phyloP scores from a whole-genome alignment of 92 coral and sea anemone species.

The Umimayanthus kanabou region DNA sequence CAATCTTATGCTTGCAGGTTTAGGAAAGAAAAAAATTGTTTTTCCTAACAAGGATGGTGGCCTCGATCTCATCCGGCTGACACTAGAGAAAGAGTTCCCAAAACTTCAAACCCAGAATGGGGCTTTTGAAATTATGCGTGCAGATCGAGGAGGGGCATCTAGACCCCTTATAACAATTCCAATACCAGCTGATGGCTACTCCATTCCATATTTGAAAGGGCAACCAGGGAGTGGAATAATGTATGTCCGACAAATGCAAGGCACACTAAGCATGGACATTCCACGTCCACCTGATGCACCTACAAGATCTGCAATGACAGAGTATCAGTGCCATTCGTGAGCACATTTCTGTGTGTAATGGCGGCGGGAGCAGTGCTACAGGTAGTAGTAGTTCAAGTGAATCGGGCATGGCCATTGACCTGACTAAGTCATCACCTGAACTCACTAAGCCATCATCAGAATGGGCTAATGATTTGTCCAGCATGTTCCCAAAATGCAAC shows the following conservation, averaged over 20 bases:
- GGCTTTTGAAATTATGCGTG: constrained; percentile 19
- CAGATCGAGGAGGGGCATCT: constrained; percentile 34
- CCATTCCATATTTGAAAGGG: constrained; percentile 32
- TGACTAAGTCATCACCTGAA: neutral
- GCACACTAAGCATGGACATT: constrained; percentile 16
- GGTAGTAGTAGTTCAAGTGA: neutral
- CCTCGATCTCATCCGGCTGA: no score
- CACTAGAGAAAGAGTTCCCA: no score
- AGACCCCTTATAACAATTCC: constrained; percentile 30
- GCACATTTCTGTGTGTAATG: constrained; percentile 14
- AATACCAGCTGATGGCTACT: constrained; percentile 24
- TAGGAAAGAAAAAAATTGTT: constrained; percentile 40
- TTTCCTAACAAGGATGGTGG: neutral
- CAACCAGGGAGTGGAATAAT: constrained; percentile 1
- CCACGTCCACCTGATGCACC: neutral
- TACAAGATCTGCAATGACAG: neutral
- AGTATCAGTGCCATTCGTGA: constrained; percentile 5
- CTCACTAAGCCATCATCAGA: neutral
- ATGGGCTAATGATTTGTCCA: constrained; percentile 32
- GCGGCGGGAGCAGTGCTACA: neutral
- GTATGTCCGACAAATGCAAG: constrained; percentile 34
- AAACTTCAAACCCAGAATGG: constrained; percentile 16
- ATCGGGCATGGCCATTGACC: constrained; percentile 21
- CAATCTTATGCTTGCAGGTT: constrained; percentile 9
- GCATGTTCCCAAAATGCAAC: constrained; percentile 44